These are phyloP conservation scores for Brachionus sp. DNA, from an alignment of 1,140 invertebrate genomes.

Conservation along the genomic window DNA sequence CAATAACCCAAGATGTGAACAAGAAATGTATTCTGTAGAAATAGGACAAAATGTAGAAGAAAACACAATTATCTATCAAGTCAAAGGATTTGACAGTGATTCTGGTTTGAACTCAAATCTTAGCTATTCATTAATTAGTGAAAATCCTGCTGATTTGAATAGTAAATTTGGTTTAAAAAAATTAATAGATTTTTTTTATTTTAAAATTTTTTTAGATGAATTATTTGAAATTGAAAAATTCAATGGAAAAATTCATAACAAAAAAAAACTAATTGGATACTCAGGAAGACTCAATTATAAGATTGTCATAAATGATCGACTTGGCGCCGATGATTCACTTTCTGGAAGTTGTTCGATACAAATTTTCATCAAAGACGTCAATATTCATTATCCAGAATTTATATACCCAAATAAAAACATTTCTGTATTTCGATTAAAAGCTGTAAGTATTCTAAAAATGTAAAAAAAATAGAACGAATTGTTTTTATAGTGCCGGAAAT, in stretches of 20 bases:
- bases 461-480: too few species aligned
- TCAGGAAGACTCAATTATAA: background rate
- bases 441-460: background rate
- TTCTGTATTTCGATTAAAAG: conserved; percentile 16
- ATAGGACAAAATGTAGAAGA: conserved; percentile 1
- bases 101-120: background rate
- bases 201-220: conserved; percentile 14
- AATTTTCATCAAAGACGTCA: conserved; percentile 5
- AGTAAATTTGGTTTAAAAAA: background rate
- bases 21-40: background rate
- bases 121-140: background rate
- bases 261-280: conserved; percentile 18
- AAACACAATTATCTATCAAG: background rate
- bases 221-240: background rate
- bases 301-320: background rate
- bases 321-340: background rate
- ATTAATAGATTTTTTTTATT: background rate
- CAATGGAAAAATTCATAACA: background rate
- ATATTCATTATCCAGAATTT: conserved; percentile 17
- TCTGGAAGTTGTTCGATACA: background rate
- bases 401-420: conserved; percentile 10
- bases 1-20: conserved; percentile 24
- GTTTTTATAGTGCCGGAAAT: too few species aligned
- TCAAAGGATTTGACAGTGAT: conserved; percentile 16
- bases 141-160: background rate